phyloP scores from a whole-genome alignment of 2,113 vertebrate genomes.

The Myiopsitta monachus region DNA sequence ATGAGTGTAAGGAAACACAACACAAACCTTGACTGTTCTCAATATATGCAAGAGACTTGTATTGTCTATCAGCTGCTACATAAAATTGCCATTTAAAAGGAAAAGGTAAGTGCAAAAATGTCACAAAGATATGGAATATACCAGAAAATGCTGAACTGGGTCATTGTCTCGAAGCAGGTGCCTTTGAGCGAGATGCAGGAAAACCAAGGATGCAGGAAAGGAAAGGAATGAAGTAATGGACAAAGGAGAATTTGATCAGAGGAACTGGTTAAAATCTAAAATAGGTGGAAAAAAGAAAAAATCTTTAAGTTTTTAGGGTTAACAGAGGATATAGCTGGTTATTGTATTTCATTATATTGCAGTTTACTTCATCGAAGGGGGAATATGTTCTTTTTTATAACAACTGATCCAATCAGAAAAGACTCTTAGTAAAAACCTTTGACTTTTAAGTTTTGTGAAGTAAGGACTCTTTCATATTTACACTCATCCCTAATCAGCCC shows the following conservation, averaged over 20 bases:
- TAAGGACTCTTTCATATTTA: constrained; percentile 26
- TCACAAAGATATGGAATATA: not conserved
- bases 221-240: not conserved
- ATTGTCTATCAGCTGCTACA: not conserved
- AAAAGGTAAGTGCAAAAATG: not conserved
- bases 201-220: not conserved
- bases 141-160: not conserved
- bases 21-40: not conserved
- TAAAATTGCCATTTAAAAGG: constrained; percentile 9
- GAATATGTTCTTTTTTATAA: not conserved
- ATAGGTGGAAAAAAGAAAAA: not conserved
- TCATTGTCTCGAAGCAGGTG: not conserved
- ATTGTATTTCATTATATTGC: not conserved
- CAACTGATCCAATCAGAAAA: not conserved
- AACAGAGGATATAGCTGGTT: not conserved
- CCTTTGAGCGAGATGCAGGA: not conserved
- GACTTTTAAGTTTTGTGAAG: not conserved
- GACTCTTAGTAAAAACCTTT: not conserved
- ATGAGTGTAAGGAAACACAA: not conserved
- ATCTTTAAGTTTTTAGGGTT: not conserved
- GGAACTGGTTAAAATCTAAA: not conserved
- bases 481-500: not conserved
- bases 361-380: not conserved
- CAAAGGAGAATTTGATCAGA: not conserved
- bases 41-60: not conserved